A percentile compares a stretch with the other conserved stretches of the same genome.
phyloP scores from a whole-genome alignment of 2,888 invertebrate species.

The Leptothorax acervorum region DNA sequence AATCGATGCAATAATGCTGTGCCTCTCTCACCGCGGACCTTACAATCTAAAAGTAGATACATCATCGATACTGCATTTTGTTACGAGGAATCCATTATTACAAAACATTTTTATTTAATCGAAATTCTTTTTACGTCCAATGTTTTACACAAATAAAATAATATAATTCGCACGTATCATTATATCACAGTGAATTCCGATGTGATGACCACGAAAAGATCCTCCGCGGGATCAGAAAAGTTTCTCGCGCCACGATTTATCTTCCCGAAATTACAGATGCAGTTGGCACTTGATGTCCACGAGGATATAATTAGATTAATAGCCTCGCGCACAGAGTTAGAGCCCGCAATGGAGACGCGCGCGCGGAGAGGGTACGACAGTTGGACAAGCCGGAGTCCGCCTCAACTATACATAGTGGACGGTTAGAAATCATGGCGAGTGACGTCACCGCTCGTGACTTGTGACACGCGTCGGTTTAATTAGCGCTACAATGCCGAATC shows the following conservation, averaged over 20 bases:
- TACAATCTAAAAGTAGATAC: conserved; percentile 23
- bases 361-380: conserved; percentile 49
- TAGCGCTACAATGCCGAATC: conserved; percentile 83
- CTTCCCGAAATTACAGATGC: conserved; percentile 26
- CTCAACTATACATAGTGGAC: conserved; percentile 53
- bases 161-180: background rate
- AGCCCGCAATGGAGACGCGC: conserved; percentile 39
- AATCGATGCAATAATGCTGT: conserved; percentile 40
- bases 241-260: conserved; percentile 34
- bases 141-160: background rate
- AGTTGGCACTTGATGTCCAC: conserved; percentile 42
- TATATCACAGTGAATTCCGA: background rate
- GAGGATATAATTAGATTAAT: conserved; percentile 73
- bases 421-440: conserved; percentile 79
- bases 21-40: conserved; percentile 10
- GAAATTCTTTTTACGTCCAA: background rate
- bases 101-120: background rate
- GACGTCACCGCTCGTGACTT: conserved; percentile 81
- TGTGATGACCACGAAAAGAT: background rate
- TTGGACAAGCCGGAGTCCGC: conserved; percentile 70
- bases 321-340: conserved; percentile 57
- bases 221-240: background rate
- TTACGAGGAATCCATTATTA: background rate
- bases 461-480: conserved; percentile 84
- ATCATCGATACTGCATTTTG: conserved; percentile 10